These are phyloP conservation scores for Thera obeliscata DNA, from an alignment of 2,888 invertebrate genomes.

Conservation along the genomic window DNA sequence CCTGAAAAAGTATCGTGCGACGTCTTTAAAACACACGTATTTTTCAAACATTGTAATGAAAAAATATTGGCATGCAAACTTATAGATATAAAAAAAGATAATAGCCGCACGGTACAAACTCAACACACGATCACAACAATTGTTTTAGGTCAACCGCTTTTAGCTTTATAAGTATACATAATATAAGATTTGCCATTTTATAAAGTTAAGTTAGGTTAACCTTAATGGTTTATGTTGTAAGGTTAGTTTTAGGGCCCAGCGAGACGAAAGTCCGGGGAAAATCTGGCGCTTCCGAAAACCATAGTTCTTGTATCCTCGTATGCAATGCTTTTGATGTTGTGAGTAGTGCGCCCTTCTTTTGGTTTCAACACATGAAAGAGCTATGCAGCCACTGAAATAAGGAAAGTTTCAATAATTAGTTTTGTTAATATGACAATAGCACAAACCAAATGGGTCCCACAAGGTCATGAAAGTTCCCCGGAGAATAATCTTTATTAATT, in stretches of 20 bases:
- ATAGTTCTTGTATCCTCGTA: conserved; percentile 23
- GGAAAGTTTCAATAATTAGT: too few species aligned
- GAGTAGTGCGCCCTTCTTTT: conserved; percentile 18
- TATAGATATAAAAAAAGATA: background rate
- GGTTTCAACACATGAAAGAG: conserved; percentile 59
- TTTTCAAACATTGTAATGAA: background rate
- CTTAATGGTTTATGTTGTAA: conserved; percentile 7
- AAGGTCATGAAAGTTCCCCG: too few species aligned
- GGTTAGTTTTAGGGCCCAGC: conserved; percentile 34
- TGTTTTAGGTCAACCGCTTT: background rate
- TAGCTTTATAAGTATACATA: background rate
- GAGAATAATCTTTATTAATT: too few species aligned
- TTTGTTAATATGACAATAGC: too few species aligned
- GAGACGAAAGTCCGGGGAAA: conserved; percentile 37
- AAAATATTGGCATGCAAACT: background rate
- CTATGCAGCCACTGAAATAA: conserved; percentile 90
- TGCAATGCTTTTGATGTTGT: conserved; percentile 8
- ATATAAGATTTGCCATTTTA: conserved; percentile 3
- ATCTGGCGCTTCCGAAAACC: conserved; percentile 39
- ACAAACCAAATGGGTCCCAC: too few species aligned
- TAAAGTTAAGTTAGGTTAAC: conserved; percentile 9
- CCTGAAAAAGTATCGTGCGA: background rate
- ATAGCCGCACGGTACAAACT: too few species aligned
- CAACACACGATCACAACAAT: too few species aligned
- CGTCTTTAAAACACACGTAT: background rate